Evolutionary conservation across 2,888 invertebrate genomes (phyloP), one percentile per base, ranked within the genome.

Genomic region (Zeuzera pyrina): DNA sequence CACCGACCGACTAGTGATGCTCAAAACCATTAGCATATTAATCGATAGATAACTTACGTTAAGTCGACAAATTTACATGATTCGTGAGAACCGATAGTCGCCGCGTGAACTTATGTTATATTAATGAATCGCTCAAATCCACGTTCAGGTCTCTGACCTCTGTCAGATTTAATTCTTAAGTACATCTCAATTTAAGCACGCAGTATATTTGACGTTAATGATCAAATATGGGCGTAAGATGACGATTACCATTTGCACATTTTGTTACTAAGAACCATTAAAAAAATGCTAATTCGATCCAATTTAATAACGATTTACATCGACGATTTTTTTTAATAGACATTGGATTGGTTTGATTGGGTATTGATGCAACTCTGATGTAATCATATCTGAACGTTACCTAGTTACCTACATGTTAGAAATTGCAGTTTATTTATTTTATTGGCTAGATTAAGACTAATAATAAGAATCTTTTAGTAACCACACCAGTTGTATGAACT

Each of bases 11-110:
- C 71, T 74, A 76, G 79, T 73, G 83, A 77, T 79, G 79, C 62
- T 67, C 69, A 64, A 61, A 61, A 54, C 65, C 58, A 83, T 83
- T 79, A 70, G 70, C 83, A 83, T 83, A 81, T 78, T 83, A 83
- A 83, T 81, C 77, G 78, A 81, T 77, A 73, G 74, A 79, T 79
- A 83, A 79, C 69, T 79, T 77, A 73, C 74, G 76, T 77, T 76
- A 67, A 70, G 77, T 79, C 77, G 73, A 79, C 79, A 76, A 78
- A 83, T 83, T 81, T 79, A 79, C 78, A 79, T 81, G 77, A 76
- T 73, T 76, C 79, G 81, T 83, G 83, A 79, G 83, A 83, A 81
- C 74, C 74, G 53, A 64, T 63, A 62, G 57, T 64, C 71, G 61
- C 67, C 65, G 76, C 73, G 77, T 77, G 72, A 77, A 78, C 79